These are phyloP conservation scores for Athripsodes cinereus DNA, from an alignment of 2,888 invertebrate species.

Conservation along the genomic window DNA sequence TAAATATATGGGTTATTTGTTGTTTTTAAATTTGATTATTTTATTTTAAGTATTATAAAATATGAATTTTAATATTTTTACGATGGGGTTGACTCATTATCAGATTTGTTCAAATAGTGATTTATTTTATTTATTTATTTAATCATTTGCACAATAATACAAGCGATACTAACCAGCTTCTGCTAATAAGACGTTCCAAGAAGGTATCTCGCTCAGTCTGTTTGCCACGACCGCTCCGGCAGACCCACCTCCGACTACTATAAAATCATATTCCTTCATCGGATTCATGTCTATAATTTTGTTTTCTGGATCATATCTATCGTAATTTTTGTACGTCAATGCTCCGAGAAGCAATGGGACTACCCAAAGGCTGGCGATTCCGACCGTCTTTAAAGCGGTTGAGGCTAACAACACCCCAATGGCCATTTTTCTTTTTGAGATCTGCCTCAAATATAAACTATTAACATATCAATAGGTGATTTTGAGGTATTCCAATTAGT, in stretches of 20 bases:
- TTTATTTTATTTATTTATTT: too few species aligned
- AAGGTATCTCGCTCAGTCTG: conserved; percentile 67
- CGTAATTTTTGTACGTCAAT: conserved; percentile 74
- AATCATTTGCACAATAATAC: too few species aligned
- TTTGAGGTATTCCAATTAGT: not conserved
- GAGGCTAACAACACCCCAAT: conserved; percentile 68
- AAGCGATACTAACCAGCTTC: conserved; percentile 62
- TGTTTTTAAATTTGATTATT: too few species aligned
- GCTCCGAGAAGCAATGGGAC: conserved; percentile 79
- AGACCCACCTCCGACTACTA: conserved; percentile 80
- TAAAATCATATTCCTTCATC: conserved; percentile 75
- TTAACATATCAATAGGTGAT: not conserved
- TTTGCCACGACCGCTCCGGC: conserved; percentile 86
- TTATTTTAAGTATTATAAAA: too few species aligned
- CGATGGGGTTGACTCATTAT: too few species aligned
- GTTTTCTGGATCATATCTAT: conserved; percentile 74
- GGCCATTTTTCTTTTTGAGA: conserved; percentile 50
- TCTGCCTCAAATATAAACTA: not conserved
- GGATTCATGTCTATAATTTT: conserved; percentile 64
- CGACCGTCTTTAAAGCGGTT: conserved; percentile 72
- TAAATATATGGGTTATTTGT: too few species aligned
- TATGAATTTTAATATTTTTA: too few species aligned
- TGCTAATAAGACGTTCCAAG: conserved; percentile 71
- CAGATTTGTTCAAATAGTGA: too few species aligned
- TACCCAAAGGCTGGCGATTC: conserved; percentile 75